These are phyloP conservation scores for Parazoanthus darwini DNA, from an alignment of 92 coral and sea anemone genomes.

Conservation along the genomic window DNA sequence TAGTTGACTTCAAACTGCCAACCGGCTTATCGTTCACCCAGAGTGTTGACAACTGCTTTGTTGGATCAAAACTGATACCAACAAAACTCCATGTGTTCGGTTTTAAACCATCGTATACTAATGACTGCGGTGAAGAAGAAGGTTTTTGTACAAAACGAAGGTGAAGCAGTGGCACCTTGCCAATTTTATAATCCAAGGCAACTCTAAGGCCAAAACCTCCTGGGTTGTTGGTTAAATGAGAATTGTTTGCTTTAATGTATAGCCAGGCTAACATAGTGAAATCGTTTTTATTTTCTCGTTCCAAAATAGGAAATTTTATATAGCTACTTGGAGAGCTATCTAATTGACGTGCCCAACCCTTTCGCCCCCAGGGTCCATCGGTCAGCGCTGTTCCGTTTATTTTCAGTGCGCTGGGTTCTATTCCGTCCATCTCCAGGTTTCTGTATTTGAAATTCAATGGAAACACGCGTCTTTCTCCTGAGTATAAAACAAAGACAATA, in stretches of 20 bases:
- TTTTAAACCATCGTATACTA: conserved; percentile 9
- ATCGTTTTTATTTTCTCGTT: neutral
- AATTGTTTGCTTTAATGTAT: neutral
- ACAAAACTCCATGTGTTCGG: conserved; percentile 12
- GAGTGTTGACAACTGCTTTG: neutral
- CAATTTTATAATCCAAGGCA: neutral
- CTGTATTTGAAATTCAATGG: neutral
- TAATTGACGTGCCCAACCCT: conserved; percentile 9
- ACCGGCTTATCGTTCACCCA: conserved; percentile 32
- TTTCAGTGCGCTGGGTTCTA: neutral
- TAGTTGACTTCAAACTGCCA: neutral
- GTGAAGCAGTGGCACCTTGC: neutral
- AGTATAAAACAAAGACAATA: neutral
- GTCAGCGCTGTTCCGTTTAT: conserved; percentile 6
- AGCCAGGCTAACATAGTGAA: conserved; percentile 32
- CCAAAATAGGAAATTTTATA: neutral
- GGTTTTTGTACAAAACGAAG: neutral
- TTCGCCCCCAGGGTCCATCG: conserved; percentile 28
- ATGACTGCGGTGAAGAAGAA: neutral
- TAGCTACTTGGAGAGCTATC: neutral
- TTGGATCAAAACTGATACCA: neutral
- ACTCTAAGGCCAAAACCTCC: neutral
- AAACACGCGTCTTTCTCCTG: conserved; percentile 32
- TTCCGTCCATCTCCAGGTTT: conserved; percentile 30
- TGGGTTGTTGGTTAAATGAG: neutral